Conservation (phyloP, 2,888 invertebrate species). For the Entomobrya proxima region DNA sequence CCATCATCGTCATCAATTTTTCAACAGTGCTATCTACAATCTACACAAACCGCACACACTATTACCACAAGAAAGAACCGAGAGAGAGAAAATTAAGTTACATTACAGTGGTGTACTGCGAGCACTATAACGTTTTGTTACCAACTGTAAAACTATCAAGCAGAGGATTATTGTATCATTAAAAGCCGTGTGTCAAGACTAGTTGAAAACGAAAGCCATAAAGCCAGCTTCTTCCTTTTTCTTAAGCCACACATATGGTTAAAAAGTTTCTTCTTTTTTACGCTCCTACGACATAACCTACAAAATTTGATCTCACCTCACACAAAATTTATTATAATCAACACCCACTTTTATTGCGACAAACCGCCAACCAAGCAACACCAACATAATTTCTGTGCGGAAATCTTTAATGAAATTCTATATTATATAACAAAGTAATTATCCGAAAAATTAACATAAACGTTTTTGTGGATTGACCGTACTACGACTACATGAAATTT, state of each 20-base stretch:
- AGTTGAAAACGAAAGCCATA: conserved; percentile 31
- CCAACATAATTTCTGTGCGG: not conserved
- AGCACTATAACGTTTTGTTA: not conserved
- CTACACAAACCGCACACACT: too few species aligned
- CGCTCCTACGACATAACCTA: not conserved
- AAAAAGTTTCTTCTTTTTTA: not conserved
- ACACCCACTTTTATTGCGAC: not conserved
- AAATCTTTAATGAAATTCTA: too few species aligned
- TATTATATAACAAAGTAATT: too few species aligned
- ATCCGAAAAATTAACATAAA: too few species aligned
- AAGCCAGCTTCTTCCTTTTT: conserved; percentile 5
- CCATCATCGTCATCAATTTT: not conserved
- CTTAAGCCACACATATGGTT: conserved; percentile 21
- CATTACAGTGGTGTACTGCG: conserved; percentile 16
- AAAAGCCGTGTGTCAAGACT: conserved; percentile 9
- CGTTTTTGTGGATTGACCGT: too few species aligned
- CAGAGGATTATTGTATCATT: not conserved
- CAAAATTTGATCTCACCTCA: conserved; percentile 31
- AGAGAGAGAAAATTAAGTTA: conserved; percentile 34
- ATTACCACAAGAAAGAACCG: not conserved
- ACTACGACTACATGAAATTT: too few species aligned
- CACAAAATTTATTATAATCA: too few species aligned
- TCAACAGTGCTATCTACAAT: conserved; percentile 17
- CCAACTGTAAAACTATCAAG: conserved; percentile 33
- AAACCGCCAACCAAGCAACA: not conserved